Conservation (phyloP, 2,113 vertebrate species). For the Cyphomyrus plagiostoma region DNA sequence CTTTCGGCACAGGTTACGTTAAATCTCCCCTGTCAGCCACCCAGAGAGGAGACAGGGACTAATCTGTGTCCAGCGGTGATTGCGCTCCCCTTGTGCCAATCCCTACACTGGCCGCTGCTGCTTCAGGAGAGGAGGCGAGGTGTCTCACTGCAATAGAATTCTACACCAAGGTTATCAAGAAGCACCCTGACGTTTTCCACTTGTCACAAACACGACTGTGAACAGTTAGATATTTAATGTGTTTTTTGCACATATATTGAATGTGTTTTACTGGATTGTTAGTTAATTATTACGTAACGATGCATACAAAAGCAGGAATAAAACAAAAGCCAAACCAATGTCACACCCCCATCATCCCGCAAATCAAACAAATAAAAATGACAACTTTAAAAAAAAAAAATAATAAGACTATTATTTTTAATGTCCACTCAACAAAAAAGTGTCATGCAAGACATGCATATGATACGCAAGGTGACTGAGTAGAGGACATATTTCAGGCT, state of each 20-base stretch:
- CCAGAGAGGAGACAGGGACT: slow-evolving; percentile 57
- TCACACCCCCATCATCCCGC: background rate
- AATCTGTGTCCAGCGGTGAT: slow-evolving; percentile 61
- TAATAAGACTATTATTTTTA: slow-evolving; percentile 28
- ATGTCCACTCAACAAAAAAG: slow-evolving; percentile 41
- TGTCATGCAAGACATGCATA: slow-evolving; percentile 34
- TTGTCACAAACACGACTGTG: slow-evolving; percentile 6
- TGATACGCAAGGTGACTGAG: slow-evolving; percentile 25
- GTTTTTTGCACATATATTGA: background rate
- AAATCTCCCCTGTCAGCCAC: slow-evolving; percentile 65
- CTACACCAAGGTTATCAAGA: slow-evolving; percentile 40
- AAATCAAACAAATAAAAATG: background rate
- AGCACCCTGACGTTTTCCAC: slow-evolving; percentile 29
- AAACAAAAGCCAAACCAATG: background rate
- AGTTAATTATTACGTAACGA: background rate
- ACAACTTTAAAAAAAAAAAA: background rate
- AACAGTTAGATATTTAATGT: slow-evolving; percentile 10
- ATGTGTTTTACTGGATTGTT: background rate
- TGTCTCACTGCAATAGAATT: slow-evolving; percentile 14
- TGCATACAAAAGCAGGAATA: background rate
- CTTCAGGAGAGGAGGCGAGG: slow-evolving; percentile 23
- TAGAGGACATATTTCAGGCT: slow-evolving; percentile 30
- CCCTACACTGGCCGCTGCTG: slow-evolving; percentile 56
- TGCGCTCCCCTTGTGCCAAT: slow-evolving; percentile 56
- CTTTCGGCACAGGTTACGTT: slow-evolving; percentile 65